Evolutionary conservation across 2,888 invertebrate genomes (phyloP).

Genomic region (Ectemnius lituratus): DNA sequence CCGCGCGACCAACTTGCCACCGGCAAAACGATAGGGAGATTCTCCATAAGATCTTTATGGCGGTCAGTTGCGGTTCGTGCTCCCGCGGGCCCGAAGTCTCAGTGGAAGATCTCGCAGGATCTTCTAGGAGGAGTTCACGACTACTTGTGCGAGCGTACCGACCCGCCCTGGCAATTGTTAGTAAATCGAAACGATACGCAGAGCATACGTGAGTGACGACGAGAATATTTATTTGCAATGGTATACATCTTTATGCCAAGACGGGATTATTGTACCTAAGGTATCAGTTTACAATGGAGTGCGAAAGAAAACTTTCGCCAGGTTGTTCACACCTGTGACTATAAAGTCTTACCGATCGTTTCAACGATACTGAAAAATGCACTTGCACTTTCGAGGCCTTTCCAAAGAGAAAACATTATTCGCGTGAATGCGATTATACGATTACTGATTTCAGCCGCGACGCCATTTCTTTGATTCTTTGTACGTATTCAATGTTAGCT

Average conservation of each 20-base stretch:
- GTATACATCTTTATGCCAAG: background rate
- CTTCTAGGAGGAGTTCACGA: background rate
- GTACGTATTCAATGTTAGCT: background rate
- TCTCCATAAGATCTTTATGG: slow-evolving; percentile 68
- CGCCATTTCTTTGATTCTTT: too few relatives aligned
- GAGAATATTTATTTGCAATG: slow-evolving; percentile 26
- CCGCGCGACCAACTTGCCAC: slow-evolving; percentile 46
- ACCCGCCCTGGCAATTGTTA: slow-evolving; percentile 4
- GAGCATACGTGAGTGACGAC: slow-evolving; percentile 49
- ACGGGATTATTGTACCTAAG: too few relatives aligned
- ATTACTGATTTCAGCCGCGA: too few relatives aligned
- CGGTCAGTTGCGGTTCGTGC: slow-evolving; percentile 70
- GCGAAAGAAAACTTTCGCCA: too few relatives aligned
- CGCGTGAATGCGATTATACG: too few relatives aligned
- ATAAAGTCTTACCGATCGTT: too few relatives aligned
- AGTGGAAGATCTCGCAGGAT: slow-evolving; percentile 13
- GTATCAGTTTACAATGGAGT: too few relatives aligned
- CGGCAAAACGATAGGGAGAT: slow-evolving; percentile 58
- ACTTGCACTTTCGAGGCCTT: too few relatives aligned
- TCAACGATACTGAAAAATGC: too few relatives aligned
- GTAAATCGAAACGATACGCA: slow-evolving; percentile 22
- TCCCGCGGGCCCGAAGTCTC: slow-evolving; percentile 59
- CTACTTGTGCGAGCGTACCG: background rate
- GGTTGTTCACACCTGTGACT: too few relatives aligned
- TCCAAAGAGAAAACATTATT: too few relatives aligned